Conservation (phyloP, 2,797 vertebrate species). For the Tinamus major region DNA sequence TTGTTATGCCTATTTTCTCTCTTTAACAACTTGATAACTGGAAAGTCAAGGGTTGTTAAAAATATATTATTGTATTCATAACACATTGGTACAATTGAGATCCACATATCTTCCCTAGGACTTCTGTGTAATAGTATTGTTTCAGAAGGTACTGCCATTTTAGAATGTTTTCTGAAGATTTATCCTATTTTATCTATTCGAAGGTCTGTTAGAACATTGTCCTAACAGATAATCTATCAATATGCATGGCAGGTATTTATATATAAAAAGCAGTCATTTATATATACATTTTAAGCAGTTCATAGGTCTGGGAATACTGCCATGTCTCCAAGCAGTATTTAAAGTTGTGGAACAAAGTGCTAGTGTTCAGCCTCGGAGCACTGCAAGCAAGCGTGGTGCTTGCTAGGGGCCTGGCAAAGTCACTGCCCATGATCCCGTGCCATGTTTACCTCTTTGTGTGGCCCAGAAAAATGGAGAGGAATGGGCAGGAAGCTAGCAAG, state of each 20-base stretch:
- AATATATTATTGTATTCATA: slow-evolving; percentile 29
- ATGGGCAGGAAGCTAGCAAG: background rate
- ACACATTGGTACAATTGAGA: background rate
- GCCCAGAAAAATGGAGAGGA: background rate
- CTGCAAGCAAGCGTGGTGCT: background rate
- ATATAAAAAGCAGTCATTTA: background rate
- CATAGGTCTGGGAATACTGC: background rate
- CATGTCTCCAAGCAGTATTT: background rate
- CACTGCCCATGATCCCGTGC: background rate
- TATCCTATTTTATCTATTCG: background rate
- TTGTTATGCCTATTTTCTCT: background rate
- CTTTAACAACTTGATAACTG: background rate
- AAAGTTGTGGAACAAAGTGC: background rate
- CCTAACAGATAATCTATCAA: slow-evolving; percentile 7
- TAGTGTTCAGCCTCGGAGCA: background rate
- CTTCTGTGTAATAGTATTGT: background rate
- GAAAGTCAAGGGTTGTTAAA: background rate
- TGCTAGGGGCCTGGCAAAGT: accelerated
- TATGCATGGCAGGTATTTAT: background rate
- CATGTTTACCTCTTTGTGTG: background rate
- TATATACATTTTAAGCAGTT: background rate
- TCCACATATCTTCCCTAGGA: background rate
- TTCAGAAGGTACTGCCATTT: slow-evolving; percentile 15
- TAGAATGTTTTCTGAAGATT: background rate
- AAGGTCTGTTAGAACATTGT: background rate